Evolutionary conservation across 92 coral and sea anemone genomes (phyloP).

Genomic region (Virgularia gustaviana): DNA sequence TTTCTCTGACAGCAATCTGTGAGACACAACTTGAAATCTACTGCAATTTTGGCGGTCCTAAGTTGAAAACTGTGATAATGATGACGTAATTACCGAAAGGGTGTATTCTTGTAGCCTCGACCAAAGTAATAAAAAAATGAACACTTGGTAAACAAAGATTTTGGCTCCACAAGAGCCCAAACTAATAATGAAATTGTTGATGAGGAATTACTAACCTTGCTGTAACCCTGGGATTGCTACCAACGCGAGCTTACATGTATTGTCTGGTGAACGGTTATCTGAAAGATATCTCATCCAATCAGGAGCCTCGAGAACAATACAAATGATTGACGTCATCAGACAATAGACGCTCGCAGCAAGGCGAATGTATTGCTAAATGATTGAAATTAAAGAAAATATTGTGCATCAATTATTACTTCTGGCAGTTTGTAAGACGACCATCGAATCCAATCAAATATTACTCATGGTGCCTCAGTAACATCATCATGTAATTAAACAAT

Average conservation of each 20-base stretch:
- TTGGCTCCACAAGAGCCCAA: too few species aligned
- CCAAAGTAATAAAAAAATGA: neutral
- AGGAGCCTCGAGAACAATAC: conserved; percentile 35
- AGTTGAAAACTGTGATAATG: too few species aligned
- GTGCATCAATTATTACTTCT: neutral
- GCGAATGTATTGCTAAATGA: conserved; percentile 10
- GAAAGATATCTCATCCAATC: conserved; percentile 31
- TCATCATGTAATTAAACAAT: too few species aligned
- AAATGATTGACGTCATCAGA: neutral
- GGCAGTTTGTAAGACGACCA: too few species aligned
- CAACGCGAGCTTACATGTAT: conserved; percentile 13
- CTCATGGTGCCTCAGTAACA: too few species aligned
- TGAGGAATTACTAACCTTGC: neutral
- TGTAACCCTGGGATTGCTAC: conserved; percentile 20
- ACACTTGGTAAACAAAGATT: too few species aligned
- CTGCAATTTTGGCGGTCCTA: too few species aligned
- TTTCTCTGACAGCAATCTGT: too few species aligned
- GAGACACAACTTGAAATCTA: too few species aligned
- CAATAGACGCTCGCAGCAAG: conserved; percentile 7
- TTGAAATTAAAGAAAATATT: neutral
- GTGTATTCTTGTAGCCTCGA: neutral
- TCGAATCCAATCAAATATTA: too few species aligned
- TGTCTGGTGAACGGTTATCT: conserved; percentile 25
- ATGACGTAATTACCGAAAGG: neutral
- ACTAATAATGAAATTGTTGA: too few species aligned